A percentile compares a stretch with the other conserved stretches of the same genome.
Evolutionary conservation across 2,888 invertebrate genomes (phyloP).

Genomic region (Ectobius pallidus): DNA sequence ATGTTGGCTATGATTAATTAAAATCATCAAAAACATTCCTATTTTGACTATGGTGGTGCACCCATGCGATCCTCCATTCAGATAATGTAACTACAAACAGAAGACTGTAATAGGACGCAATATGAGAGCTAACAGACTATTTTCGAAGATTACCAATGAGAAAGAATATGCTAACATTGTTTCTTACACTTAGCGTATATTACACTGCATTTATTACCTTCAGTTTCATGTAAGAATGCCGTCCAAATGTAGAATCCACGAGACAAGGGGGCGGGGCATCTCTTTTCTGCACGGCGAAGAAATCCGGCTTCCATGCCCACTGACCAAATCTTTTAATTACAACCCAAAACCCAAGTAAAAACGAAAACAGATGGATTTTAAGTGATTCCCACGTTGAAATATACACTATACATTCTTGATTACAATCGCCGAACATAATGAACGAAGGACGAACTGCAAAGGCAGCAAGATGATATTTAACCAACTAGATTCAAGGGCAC

Average conservation of each 20-base stretch:
- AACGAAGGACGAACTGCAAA: neutral
- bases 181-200: no score
- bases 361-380: slow-evolving; percentile 58
- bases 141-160: no score
- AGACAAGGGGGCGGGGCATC: slow-evolving; percentile 67
- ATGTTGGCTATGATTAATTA: no score
- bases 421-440: neutral
- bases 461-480: neutral
- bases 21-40: no score
- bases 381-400: slow-evolving; percentile 58
- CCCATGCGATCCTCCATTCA: no score
- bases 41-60: no score
- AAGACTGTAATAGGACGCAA: no score
- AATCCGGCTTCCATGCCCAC: slow-evolving; percentile 60
- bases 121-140: no score
- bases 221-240: slow-evolving; percentile 68
- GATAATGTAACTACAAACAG: no score
- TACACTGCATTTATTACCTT: no score
- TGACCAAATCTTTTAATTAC: slow-evolving; percentile 57
- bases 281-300: slow-evolving; percentile 54
- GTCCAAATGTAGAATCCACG: slow-evolving; percentile 63
- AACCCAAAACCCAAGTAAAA: slow-evolving; percentile 60
- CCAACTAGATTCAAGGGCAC: neutral
- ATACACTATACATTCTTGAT: slow-evolving; percentile 52
- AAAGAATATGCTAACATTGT: no score